Conservation (phyloP, 2,797 vertebrate genomes). For the Mormyrus proboscirostris region DNA sequence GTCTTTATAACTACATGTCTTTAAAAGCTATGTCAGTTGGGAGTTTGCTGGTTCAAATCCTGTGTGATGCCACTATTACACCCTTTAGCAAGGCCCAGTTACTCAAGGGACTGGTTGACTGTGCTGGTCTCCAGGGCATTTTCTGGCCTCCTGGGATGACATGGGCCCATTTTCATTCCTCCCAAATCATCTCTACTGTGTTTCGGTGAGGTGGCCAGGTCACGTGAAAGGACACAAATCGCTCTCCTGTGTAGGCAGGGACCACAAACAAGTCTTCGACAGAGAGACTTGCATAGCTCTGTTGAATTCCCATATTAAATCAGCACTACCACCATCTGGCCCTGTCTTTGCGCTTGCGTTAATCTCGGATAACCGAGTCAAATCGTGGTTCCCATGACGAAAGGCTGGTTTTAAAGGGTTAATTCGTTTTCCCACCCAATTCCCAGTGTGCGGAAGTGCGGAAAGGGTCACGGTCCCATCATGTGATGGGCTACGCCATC, state of each 20-base stretch:
- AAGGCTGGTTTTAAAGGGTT: slow-evolving; percentile 55
- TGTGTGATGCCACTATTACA: neutral
- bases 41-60: neutral
- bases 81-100: neutral
- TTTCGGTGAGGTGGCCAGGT: neutral
- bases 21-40: neutral
- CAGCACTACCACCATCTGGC: neutral
- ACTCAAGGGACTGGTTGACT: neutral
- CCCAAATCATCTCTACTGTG: neutral
- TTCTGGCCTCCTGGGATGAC: neutral
- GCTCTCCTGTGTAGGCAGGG: neutral
- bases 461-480: slow-evolving; percentile 49
- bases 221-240: neutral
- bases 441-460: slow-evolving; percentile 50
- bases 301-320: neutral
- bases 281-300: neutral
- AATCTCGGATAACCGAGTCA: slow-evolving; percentile 38
- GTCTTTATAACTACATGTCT: no score
- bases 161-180: neutral
- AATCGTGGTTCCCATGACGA: slow-evolving; percentile 59
- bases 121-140: neutral
- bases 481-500: slow-evolving; percentile 50
- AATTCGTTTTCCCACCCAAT: slow-evolving; percentile 50
- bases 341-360: neutral
- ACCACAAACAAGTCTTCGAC: neutral